Evolutionary conservation across 2,113 vertebrate genomes (phyloP).

Genomic region (Neomonachus schauinslandi): DNA sequence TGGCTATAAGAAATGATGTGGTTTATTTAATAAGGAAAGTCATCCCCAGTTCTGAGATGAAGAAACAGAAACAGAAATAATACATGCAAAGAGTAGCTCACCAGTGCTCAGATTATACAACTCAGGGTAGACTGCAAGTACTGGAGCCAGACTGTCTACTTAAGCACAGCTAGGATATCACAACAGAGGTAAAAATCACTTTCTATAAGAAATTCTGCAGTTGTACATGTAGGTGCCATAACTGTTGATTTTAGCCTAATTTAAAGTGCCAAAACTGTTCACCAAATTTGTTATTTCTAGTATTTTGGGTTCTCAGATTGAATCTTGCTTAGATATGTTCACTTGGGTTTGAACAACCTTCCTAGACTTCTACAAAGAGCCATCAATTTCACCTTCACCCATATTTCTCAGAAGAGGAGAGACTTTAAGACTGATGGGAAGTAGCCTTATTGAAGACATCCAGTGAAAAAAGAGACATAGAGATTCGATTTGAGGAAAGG

Average conservation of each 20-base stretch:
- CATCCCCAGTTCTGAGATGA: background rate
- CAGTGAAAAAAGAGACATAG: background rate
- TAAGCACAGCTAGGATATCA: background rate
- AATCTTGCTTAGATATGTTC: background rate
- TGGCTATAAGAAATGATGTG: background rate
- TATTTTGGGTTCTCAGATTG: slow-evolving; percentile 57
- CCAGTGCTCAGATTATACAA: background rate
- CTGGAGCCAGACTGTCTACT: background rate
- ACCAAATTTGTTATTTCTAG: background rate
- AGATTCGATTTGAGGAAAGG: slow-evolving; percentile 1
- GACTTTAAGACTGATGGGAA: slow-evolving; percentile 3
- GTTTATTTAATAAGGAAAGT: background rate
- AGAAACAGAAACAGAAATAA: background rate
- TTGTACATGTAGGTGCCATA: background rate
- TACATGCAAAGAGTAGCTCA: background rate
- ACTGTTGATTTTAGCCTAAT: slow-evolving; percentile 22
- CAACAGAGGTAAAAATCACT: slow-evolving; percentile 19
- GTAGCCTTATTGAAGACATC: background rate
- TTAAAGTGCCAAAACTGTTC: slow-evolving; percentile 45
- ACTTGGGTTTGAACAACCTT: slow-evolving; percentile 14
- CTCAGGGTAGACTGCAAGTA: background rate
- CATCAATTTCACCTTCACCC: slow-evolving; percentile 27
- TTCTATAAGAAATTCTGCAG: slow-evolving; percentile 27
- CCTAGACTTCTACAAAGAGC: slow-evolving; percentile 10
- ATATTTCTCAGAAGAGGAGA: slow-evolving; percentile 38